These are phyloP conservation scores for Acanthochromis polyacanthus DNA, from an alignment of 2,113 vertebrate species.

Conservation along the genomic window DNA sequence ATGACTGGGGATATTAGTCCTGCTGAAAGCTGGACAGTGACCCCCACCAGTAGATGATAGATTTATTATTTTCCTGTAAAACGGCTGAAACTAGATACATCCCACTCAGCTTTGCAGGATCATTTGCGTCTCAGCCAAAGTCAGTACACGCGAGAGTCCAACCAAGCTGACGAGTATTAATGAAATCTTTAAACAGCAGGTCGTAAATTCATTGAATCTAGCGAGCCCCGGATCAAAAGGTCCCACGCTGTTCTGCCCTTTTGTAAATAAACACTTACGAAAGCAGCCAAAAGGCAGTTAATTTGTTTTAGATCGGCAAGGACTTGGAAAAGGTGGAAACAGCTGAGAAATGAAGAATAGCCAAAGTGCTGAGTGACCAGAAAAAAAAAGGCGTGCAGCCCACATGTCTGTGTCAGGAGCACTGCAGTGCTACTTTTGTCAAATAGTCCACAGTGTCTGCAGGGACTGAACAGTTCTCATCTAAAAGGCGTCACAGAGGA, in stretches of 20 bases:
- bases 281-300: constrained; percentile 39
- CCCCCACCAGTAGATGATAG: constrained; percentile 4
- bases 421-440: constrained; percentile 69
- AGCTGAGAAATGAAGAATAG: constrained; percentile 70
- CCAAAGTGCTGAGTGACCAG: constrained; percentile 75
- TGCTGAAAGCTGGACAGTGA: constrained; percentile 5
- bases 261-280: constrained; percentile 64
- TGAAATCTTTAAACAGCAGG: constrained; percentile 57
- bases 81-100: neutral
- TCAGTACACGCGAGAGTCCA: constrained; percentile 28
- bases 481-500: constrained; percentile 49
- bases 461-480: constrained; percentile 52
- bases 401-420: constrained; percentile 67
- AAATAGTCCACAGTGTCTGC: constrained; percentile 49
- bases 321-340: constrained; percentile 58
- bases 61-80: constrained; percentile 11
- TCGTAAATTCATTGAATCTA: constrained; percentile 60
- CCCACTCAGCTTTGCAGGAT: constrained; percentile 17
- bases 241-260: constrained; percentile 40
- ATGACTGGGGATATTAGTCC: constrained; percentile 22
- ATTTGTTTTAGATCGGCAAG: constrained; percentile 71
- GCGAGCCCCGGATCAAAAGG: constrained; percentile 38
- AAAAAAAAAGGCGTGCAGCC: constrained; percentile 70
- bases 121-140: constrained; percentile 40
- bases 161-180: constrained; percentile 39